A percentile compares a stretch with the other conserved stretches of the same genome.
phyloP scores from a whole-genome alignment of 2,888 invertebrate genomes.

The Seira sanloemensis region DNA sequence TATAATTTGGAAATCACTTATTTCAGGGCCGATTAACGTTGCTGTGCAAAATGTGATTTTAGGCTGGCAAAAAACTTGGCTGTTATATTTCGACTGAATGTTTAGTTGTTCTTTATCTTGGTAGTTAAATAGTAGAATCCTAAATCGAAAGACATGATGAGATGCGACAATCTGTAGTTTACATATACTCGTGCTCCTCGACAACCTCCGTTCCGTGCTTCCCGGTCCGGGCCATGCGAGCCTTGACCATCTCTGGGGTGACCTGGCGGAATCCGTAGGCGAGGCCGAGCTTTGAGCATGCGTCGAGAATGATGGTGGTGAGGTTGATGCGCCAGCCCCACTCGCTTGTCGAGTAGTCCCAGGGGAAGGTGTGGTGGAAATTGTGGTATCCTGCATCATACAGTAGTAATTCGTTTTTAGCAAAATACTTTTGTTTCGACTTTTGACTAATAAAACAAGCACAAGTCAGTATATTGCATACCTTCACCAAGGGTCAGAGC shows the following conservation, averaged over 20 bases:
- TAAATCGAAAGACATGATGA: too few relatives aligned
- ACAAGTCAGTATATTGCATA: too few relatives aligned
- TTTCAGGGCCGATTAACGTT: too few relatives aligned
- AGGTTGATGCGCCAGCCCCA: conserved; percentile 65
- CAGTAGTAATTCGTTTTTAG: background rate
- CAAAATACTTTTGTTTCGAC: background rate
- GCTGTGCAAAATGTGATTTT: too few relatives aligned
- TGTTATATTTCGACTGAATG: too few relatives aligned
- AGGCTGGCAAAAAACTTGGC: too few relatives aligned
- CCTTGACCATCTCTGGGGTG: conserved; percentile 66
- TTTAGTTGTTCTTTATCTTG: too few relatives aligned
- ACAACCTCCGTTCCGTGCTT: conserved; percentile 53
- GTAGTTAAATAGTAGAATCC: too few relatives aligned
- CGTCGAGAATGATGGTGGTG: conserved; percentile 54
- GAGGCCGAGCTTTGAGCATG: conserved; percentile 51
- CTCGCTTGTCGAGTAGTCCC: conserved; percentile 61
- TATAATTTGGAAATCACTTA: too few relatives aligned
- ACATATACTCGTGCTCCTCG: conserved; percentile 68
- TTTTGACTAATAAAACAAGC: background rate
- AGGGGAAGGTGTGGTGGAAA: conserved; percentile 68
- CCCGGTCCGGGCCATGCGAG: conserved; percentile 61
- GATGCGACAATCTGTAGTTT: too few relatives aligned
- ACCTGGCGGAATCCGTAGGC: conserved; percentile 57
- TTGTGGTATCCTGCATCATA: conserved; percentile 56
- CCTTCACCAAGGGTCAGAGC: conserved; percentile 67